Evolutionary conservation across 2,113 vertebrate species (phyloP).

Genomic region (Microtus ochrogaster): DNA sequence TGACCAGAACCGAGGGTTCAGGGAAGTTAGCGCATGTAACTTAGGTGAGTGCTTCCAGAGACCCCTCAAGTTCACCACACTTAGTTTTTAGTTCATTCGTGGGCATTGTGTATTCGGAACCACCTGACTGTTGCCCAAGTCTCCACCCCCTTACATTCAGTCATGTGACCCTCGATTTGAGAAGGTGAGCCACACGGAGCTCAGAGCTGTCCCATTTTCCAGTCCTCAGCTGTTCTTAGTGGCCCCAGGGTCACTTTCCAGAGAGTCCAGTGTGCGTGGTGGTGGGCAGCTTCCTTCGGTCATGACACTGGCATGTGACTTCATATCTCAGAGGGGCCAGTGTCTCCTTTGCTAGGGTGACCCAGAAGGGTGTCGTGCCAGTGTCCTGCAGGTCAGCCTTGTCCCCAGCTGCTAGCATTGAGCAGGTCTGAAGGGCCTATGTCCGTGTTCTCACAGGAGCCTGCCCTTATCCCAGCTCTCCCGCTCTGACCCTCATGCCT

Average conservation of each 20-base stretch:
- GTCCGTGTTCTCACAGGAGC: neutral
- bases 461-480: neutral
- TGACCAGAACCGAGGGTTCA: neutral
- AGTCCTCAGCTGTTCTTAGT: neutral
- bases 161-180: no score
- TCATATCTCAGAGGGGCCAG: neutral
- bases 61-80: neutral
- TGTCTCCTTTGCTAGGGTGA: neutral
- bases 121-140: neutral
- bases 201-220: neutral
- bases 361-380: neutral
- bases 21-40: neutral
- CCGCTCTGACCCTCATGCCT: neutral
- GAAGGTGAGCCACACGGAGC: neutral
- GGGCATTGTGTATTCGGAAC: neutral
- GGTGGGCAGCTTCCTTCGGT: neutral
- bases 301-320: neutral
- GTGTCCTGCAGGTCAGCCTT: neutral
- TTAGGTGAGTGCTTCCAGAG: neutral
- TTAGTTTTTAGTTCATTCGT: neutral
- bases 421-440: neutral
- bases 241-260: neutral
- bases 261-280: neutral
- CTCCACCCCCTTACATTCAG: no score
- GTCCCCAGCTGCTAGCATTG: neutral